Evolutionary conservation across 2,113 vertebrate genomes (phyloP).

Genomic region (Hyla sarda): DNA sequence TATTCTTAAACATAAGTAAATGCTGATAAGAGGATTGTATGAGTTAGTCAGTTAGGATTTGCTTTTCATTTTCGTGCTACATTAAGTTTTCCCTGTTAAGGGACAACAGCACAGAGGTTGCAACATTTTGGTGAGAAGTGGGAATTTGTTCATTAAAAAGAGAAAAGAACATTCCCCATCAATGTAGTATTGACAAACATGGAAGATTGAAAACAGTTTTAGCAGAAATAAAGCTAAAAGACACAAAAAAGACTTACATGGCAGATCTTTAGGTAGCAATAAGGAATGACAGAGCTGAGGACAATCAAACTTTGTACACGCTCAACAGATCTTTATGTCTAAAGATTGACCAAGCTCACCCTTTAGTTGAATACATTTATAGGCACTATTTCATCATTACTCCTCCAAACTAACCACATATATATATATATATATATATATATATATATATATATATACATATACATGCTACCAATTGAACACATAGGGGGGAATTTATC

Average conservation of each 20-base stretch:
- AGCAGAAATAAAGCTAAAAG: neutral
- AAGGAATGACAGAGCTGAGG: too few species aligned
- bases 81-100: slow-evolving; percentile 13
- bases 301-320: too few species aligned
- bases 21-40: neutral
- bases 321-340: too few species aligned
- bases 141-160: slow-evolving; percentile 2
- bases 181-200: neutral
- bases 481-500: too few species aligned
- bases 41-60: neutral
- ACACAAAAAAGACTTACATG: neutral
- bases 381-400: too few species aligned
- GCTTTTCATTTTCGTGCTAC: slow-evolving; percentile 21
- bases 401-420: too few species aligned
- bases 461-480: too few species aligned
- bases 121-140: neutral
- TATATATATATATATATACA: too few species aligned
- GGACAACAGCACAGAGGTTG: slow-evolving; percentile 11
- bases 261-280: too few species aligned
- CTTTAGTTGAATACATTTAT: too few species aligned
- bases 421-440: too few species aligned
- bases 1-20: neutral
- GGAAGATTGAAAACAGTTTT: neutral
- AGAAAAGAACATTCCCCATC: neutral
- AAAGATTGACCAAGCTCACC: too few species aligned